A percentile compares a stretch with the other conserved stretches of the same genome.
Conservation (phyloP, 2,113 vertebrate species). For the Paedocypris sp. region DNA sequence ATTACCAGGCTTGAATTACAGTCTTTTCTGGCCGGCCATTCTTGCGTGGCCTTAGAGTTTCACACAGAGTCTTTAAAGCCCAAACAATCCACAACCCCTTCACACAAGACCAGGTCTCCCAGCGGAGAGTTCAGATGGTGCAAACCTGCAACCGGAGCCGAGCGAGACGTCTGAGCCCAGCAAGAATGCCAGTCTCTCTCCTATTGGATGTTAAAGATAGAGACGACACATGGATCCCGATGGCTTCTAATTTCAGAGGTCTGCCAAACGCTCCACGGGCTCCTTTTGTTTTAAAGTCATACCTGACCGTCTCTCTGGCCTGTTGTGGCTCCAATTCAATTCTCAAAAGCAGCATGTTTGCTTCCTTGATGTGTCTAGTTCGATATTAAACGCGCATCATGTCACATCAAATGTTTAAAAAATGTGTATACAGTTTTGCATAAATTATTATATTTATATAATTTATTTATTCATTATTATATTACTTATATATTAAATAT, state of each 20-base stretch:
- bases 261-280: constrained; percentile 39
- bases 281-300: constrained; percentile 53
- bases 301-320: constrained; percentile 15
- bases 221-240: constrained; percentile 63
- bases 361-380: too few species aligned
- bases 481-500: too few species aligned
- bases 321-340: constrained; percentile 15
- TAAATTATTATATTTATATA: too few species aligned
- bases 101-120: constrained; percentile 29
- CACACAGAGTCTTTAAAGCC: constrained; percentile 19
- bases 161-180: constrained; percentile 65
- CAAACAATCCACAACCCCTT: constrained; percentile 2
- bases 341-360: constrained; percentile 29
- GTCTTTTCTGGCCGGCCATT: background rate
- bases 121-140: constrained; percentile 47
- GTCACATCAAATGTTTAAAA: too few species aligned
- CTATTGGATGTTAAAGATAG: constrained; percentile 98
- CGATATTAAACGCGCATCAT: too few species aligned
- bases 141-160: constrained; percentile 67
- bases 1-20: constrained; percentile 20
- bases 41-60: constrained; percentile 3
- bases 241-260: constrained; percentile 68
- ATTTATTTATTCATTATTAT: too few species aligned
- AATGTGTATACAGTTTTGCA: too few species aligned
- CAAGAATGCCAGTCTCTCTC: constrained; percentile 89